Conservation (phyloP, 2,888 invertebrate genomes). For the Molorchus minor region DNA sequence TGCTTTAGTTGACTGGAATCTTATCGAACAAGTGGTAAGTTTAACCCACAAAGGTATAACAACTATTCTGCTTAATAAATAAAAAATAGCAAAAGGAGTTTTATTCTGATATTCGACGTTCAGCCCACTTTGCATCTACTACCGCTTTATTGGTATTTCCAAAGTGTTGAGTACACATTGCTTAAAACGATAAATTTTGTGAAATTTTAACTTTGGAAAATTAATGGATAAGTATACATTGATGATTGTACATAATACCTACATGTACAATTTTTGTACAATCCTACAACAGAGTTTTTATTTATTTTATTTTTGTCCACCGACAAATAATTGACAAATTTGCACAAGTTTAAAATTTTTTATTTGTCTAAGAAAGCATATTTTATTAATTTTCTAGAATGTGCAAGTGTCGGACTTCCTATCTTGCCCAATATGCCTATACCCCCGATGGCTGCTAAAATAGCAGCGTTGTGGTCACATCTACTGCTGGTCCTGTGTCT, state of each 20-base stretch:
- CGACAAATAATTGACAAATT: too few species aligned
- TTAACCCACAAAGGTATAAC: neutral
- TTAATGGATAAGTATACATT: constrained; percentile 26
- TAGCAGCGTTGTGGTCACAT: constrained; percentile 95
- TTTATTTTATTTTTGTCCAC: too few species aligned
- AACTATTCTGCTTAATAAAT: constrained; percentile 9
- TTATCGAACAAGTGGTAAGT: constrained; percentile 92
- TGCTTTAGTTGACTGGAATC: constrained; percentile 88
- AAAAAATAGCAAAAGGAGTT: neutral
- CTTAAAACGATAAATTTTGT: constrained; percentile 32
- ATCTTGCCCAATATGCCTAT: constrained; percentile 92
- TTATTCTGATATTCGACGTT: too few species aligned
- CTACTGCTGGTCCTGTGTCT: constrained; percentile 94
- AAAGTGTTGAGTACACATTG: constrained; percentile 49
- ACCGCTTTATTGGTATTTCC: too few species aligned
- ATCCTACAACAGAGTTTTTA: constrained; percentile 2
- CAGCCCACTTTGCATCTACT: too few species aligned
- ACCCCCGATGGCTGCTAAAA: constrained; percentile 88
- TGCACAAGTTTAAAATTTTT: neutral
- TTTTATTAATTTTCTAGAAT: constrained; percentile 60
- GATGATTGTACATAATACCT: constrained; percentile 5
- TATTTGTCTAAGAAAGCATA: too few species aligned
- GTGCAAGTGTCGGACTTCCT: constrained; percentile 73
- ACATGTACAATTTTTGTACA: constrained; percentile 1
- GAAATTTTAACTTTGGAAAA: constrained; percentile 48